Evolutionary conservation across 2,113 vertebrate species (phyloP).

Genomic region (Colistium nudipinnis): DNA sequence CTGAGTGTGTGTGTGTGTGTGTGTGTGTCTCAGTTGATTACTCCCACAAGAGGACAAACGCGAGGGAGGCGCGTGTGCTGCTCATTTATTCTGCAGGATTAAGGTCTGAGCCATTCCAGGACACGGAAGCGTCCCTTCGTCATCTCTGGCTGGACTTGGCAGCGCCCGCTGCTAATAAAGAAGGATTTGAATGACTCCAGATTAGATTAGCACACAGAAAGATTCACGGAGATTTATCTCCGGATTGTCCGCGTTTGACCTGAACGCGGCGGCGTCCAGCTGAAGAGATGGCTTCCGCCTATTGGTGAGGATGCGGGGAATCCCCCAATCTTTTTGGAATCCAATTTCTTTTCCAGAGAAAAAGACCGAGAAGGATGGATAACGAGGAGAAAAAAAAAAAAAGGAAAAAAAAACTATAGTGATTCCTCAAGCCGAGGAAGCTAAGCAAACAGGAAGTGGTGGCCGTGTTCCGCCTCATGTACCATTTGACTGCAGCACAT

Average conservation of each 20-base stretch:
- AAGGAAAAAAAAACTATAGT: conserved; percentile 38
- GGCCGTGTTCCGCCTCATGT: conserved; percentile 26
- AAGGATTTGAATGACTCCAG: conserved; percentile 38
- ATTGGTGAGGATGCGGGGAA: too few species aligned
- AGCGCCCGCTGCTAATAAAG: conserved; percentile 19
- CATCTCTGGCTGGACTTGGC: conserved; percentile 27
- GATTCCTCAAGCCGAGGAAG: conserved; percentile 23
- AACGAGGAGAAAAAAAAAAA: conserved; percentile 21
- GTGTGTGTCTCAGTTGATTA: background rate
- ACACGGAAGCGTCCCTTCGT: conserved; percentile 24
- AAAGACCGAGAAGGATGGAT: conserved; percentile 9
- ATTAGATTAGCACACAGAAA: conserved; percentile 10
- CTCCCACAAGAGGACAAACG: background rate
- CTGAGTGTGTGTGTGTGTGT: background rate
- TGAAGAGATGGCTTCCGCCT: background rate
- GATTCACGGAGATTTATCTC: conserved; percentile 30
- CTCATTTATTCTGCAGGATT: conserved; percentile 26
- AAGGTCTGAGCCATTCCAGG: conserved; percentile 12
- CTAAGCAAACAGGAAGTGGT: conserved; percentile 24
- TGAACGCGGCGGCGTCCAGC: background rate
- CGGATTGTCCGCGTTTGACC: conserved; percentile 34
- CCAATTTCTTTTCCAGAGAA: conserved; percentile 2
- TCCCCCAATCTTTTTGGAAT: conserved; percentile 42
- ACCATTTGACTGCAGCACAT: conserved; percentile 32
- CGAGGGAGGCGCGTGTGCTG: too few species aligned